These are phyloP conservation scores for Apolygus lucorum DNA, from an alignment of 1,140 invertebrate species.

Conservation along the genomic window DNA sequence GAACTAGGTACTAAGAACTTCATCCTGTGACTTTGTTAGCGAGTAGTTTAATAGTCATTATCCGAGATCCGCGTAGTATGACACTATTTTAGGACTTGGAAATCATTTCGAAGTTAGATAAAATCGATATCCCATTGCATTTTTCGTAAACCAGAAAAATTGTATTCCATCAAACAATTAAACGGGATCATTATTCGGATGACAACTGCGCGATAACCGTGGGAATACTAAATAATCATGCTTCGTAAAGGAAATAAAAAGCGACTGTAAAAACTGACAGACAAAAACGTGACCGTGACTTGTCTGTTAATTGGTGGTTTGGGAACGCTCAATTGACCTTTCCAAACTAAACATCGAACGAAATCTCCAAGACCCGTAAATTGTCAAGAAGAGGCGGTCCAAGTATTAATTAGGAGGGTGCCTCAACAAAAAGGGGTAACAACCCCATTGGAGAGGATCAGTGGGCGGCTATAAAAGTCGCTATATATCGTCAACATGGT, in stretches of 20 bases:
- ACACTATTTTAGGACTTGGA: too few species aligned
- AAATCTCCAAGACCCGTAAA: not conserved
- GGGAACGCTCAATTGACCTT: not conserved
- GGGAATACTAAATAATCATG: too few species aligned
- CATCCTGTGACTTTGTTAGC: too few species aligned
- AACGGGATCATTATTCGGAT: too few species aligned
- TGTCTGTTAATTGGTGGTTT: conserved; percentile 3
- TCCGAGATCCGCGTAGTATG: too few species aligned
- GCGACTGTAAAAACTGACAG: not conserved
- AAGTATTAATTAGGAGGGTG: conserved; percentile 5
- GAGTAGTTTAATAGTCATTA: too few species aligned
- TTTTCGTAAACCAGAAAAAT: too few species aligned
- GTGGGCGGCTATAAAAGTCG: not conserved
- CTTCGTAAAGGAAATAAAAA: not conserved
- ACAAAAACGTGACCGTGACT: not conserved
- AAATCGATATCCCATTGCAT: too few species aligned
- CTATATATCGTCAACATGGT: not conserved
- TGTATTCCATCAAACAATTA: too few species aligned
- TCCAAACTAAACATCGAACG: not conserved
- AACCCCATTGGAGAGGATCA: not conserved
- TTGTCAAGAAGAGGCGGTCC: not conserved
- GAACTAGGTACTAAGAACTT: too few species aligned
- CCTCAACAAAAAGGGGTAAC: not conserved
- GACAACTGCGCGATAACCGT: too few species aligned
- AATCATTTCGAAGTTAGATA: too few species aligned